phyloP scores from a whole-genome alignment of 2,113 vertebrate species.

The Ascaphus truei region DNA sequence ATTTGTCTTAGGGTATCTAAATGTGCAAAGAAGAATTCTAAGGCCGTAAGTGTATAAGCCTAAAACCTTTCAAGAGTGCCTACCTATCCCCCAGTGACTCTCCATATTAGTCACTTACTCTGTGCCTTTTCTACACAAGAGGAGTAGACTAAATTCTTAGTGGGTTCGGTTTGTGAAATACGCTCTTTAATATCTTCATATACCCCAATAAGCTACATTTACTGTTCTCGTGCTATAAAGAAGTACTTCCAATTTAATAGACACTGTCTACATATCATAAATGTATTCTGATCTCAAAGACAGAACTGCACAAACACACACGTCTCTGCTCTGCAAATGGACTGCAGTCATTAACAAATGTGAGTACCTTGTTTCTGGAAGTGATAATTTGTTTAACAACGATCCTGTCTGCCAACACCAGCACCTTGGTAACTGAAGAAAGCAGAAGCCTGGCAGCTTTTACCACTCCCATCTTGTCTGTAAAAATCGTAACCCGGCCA shows the following conservation, averaged over 20 bases:
- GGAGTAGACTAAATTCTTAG: too few relatives aligned
- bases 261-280: background rate
- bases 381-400: slow-evolving; percentile 97
- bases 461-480: slow-evolving; percentile 87
- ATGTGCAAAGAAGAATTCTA: too few relatives aligned
- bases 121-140: too few relatives aligned
- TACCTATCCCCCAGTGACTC: too few relatives aligned
- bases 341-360: background rate
- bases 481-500: slow-evolving; percentile 78
- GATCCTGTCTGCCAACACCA: slow-evolving; percentile 91
- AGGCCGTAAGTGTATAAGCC: too few relatives aligned
- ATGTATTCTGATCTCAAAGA: slow-evolving; percentile 4
- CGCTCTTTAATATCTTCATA: too few relatives aligned
- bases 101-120: too few relatives aligned
- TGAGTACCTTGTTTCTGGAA: slow-evolving; percentile 90
- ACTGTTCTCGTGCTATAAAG: too few relatives aligned
- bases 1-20: too few relatives aligned
- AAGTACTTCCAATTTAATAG: background rate
- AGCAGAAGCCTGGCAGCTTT: slow-evolving; percentile 91
- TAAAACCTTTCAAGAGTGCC: too few relatives aligned
- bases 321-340: background rate
- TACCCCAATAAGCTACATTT: too few relatives aligned
- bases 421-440: slow-evolving; percentile 94
- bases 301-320: background rate
- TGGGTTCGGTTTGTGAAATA: too few relatives aligned